Evolutionary conservation across 2,113 vertebrate species (phyloP), one percentile per base, ranked within the genome.

Genomic region (Mobula birostris): DNA sequence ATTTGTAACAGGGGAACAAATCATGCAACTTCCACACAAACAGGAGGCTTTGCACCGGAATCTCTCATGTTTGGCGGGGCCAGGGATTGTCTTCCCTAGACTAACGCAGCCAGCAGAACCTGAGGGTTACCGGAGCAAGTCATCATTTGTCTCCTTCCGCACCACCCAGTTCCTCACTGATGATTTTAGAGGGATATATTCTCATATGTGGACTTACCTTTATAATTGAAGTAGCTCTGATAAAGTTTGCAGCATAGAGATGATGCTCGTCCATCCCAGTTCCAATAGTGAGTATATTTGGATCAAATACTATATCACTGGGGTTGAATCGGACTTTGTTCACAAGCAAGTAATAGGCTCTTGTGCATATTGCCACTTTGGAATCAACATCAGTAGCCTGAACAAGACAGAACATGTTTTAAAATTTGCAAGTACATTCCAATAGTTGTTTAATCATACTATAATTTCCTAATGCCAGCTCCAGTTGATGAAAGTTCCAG

Each of bases 261-360:
- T 97, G 98, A 96, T 99, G 99, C 95, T 99, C 99, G 94, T 99
- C 98, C 98, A 99, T 98, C 94, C 99, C 99, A 5, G 99, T 99
- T 63, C 98, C 99, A 88, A 99, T 99, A 68, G 99, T 99, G 94
- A 99, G 97, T 96, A 99, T 98, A 95, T 99, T 99, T 90, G 99
- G 99, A 95, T 99, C 99, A 6, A 99, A 99, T 95, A 99, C 99
- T 95, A 99, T 99, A 96, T 99, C 98, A 29, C 97, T 98, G 94
- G 98, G 98, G 95, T 99, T 97, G 94, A 98, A 99, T 80, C 96
- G 96, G 80, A 98, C 95, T 95, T 97, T 97, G 94, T 94, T 95
- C 94, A 98, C 96, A 74, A 99, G 96, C 12, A 99, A 97, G 9
- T 96, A 94, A 95, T 99, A 99, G 12, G 99, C 98, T 94, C 98